phyloP scores from a whole-genome alignment of 2,888 invertebrate species.

The Priocnemis perturbator region DNA sequence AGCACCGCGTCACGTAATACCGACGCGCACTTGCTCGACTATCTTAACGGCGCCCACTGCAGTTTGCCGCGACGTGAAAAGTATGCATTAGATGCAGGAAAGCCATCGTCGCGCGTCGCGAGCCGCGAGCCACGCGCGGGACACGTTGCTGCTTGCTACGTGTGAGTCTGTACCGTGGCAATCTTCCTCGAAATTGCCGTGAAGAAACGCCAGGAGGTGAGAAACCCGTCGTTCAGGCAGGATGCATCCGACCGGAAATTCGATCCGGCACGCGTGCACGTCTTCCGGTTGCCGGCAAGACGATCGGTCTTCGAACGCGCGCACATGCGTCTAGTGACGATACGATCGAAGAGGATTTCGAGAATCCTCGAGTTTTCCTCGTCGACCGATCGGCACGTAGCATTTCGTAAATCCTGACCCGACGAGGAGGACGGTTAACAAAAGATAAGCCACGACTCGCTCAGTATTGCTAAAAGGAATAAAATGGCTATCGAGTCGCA shows the following conservation, averaged over 20 bases:
- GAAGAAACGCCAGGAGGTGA: conserved; percentile 39
- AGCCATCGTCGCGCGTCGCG: conserved; percentile 18
- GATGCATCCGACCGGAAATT: conserved; percentile 51
- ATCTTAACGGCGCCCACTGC: conserved; percentile 55
- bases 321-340: too few relatives aligned
- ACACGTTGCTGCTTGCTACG: neutral
- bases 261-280: neutral
- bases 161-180: conserved; percentile 37
- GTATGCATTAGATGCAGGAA: conserved; percentile 57
- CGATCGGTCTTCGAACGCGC: too few relatives aligned
- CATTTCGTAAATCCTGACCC: conserved; percentile 19
- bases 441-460: neutral
- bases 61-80: conserved; percentile 62
- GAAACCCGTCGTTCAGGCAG: conserved; percentile 34
- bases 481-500: too few relatives aligned
- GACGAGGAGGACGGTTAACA: conserved; percentile 5
- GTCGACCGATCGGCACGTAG: conserved; percentile 7
- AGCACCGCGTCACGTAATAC: conserved; percentile 58
- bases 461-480: too few relatives aligned
- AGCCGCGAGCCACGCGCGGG: too few relatives aligned
- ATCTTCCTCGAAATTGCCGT: conserved; percentile 57
- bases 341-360: too few relatives aligned
- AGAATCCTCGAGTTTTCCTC: too few relatives aligned
- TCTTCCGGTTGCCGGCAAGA: too few relatives aligned
- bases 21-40: conserved; percentile 49